Evolutionary conservation across 2,797 vertebrate species (phyloP), one percentile per base, ranked within the genome.

Genomic region (Cirrhinus molitorella): DNA sequence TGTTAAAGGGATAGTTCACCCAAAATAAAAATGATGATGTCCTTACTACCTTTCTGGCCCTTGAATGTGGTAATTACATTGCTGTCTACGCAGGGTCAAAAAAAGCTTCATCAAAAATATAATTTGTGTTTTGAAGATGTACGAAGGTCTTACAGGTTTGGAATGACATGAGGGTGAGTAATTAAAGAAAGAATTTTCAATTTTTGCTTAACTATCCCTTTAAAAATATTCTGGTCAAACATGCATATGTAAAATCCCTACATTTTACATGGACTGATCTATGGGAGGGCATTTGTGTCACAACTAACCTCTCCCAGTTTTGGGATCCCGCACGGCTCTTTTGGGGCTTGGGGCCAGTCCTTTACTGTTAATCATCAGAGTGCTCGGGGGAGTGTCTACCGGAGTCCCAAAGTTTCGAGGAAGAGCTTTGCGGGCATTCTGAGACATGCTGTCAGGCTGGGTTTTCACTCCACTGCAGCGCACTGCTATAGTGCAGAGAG

Each of bases 371-470:
- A 96, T 93, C 81, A 95, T 91, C 89, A 97, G 86, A 3, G 95
- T 93, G 89, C 97, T 97, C 47, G 98, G 97, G 31, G 98, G 97
- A 75, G 98, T 99, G 88, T 99, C 97, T 21, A 96, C 96, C 51
- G 97, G 98, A 0, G 97, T 98, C 78, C 95, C 97, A 87, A 97
- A 93, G 90, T 97, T 97, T 84, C 97, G 98, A 79, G 97, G 96
- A 90, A 96, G 93, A 84, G 94, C 92, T 93, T 97, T 99, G 87
- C 96, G 97, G 85, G 97, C 93, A 79, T 98, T 99, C 94, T 99
- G 98, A n/a, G 98, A 99, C 97, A 99, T 98, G 68, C 96, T 96
- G 89, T 99, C 98, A 8, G 97, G 94, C 94, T 99, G 97, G n/a
- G 97, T 98, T 90, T 99, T 99, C 88, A 96, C 94, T 78, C 95